phyloP scores from a whole-genome alignment of 1,140 invertebrate genomes.

The Macrostomum lignano region DNA sequence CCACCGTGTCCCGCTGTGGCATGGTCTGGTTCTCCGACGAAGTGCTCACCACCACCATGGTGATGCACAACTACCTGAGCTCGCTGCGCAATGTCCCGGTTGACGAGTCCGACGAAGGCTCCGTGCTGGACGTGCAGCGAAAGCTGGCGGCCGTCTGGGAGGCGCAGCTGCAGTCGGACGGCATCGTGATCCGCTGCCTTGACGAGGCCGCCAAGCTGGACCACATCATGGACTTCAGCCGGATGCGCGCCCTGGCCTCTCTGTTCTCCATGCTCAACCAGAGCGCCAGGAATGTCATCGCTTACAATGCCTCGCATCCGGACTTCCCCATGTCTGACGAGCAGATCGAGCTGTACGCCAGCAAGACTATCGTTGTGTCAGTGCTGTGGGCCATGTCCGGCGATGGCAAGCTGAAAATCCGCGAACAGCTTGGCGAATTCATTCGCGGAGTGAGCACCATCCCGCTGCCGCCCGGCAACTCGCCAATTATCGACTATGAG shows the following conservation, averaged over 20 bases:
- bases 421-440: constrained; percentile 74
- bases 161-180: constrained; percentile 59
- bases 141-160: constrained; percentile 55
- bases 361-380: constrained; percentile 64
- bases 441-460: constrained; percentile 75
- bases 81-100: constrained; percentile 57
- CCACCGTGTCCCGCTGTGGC: constrained; percentile 92
- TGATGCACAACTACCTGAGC: constrained; percentile 77
- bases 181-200: constrained; percentile 59
- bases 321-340: constrained; percentile 68
- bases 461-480: constrained; percentile 48
- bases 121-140: constrained; percentile 40
- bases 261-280: constrained; percentile 94
- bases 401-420: constrained; percentile 74
- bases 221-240: constrained; percentile 96
- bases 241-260: constrained; percentile 63
- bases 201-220: constrained; percentile 58
- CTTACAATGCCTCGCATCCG: constrained; percentile 63
- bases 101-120: constrained; percentile 48
- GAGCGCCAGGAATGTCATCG: constrained; percentile 49
- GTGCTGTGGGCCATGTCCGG: constrained; percentile 90
- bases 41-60: constrained; percentile 89
- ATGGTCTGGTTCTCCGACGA: constrained; percentile 31
- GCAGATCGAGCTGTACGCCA: constrained; percentile 63
- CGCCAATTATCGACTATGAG: constrained; percentile 77